phyloP scores from a whole-genome alignment of 2,113 vertebrate genomes.

The Pionites leucogaster region DNA sequence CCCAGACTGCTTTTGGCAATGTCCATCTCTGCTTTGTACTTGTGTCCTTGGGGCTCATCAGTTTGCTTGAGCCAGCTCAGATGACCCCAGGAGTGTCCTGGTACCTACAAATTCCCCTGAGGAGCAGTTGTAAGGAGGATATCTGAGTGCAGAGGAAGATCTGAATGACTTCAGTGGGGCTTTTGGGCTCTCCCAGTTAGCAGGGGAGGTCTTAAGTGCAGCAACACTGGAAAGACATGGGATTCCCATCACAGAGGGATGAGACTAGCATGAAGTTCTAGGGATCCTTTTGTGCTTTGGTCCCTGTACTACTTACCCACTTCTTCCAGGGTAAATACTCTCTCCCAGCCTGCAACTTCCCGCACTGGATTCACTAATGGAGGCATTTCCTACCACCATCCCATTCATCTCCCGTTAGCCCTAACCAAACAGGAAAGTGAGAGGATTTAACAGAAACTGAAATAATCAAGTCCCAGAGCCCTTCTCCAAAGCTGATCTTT shows the following conservation, averaged over 20 bases:
- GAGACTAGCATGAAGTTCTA: neutral
- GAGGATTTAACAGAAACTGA: neutral
- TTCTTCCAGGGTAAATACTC: neutral
- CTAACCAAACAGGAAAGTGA: neutral
- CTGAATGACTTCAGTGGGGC: neutral
- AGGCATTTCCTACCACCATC: neutral
- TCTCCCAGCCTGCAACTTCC: neutral
- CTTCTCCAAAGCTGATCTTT: neutral
- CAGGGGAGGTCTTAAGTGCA: neutral
- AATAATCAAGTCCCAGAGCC: neutral
- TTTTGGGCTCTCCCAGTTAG: neutral
- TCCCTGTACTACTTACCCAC: neutral
- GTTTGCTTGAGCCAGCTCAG: neutral
- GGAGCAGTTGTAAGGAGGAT: neutral
- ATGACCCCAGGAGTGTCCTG: neutral
- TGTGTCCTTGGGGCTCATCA: neutral
- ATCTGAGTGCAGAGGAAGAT: neutral
- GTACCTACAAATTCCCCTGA: neutral
- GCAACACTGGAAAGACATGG: neutral
- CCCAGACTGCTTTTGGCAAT: neutral
- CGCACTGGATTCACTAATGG: accelerated
- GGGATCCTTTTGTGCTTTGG: neutral
- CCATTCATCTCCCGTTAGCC: neutral
- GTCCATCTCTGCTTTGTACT: neutral
- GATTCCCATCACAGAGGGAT: neutral